Percentiles rank a stretch among this genome's conserved stretches.
Conservation (phyloP, 2,113 vertebrate species). For the Tetrao urogallus region DNA sequence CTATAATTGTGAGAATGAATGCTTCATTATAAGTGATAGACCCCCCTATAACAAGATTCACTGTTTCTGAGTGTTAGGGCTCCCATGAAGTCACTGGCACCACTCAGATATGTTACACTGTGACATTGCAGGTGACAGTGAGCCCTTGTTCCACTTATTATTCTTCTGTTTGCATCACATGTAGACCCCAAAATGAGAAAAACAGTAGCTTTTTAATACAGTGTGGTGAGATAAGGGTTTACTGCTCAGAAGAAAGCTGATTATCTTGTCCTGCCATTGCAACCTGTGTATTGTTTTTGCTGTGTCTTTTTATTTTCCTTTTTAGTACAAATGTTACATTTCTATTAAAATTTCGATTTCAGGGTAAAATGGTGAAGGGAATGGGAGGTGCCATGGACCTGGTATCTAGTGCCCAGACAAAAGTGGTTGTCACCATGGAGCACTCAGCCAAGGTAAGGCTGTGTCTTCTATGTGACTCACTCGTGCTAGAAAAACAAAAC, state of each 20-base stretch:
- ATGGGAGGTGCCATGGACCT: slow-evolving; percentile 99
- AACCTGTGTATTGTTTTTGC: not conserved
- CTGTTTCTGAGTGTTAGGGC: not conserved
- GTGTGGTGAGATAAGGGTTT: not conserved
- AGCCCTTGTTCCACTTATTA: not conserved
- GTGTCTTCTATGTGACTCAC: not conserved
- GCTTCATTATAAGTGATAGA: not conserved
- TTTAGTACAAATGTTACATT: not conserved
- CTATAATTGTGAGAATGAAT: not conserved
- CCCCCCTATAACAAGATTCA: not conserved
- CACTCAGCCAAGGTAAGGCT: slow-evolving; percentile 92
- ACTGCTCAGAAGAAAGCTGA: not conserved
- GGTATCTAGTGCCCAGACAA: slow-evolving; percentile 93
- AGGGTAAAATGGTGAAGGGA: slow-evolving; percentile 99
- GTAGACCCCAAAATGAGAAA: not conserved
- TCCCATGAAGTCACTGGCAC: not conserved
- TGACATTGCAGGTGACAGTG: not conserved
- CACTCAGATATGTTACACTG: not conserved
- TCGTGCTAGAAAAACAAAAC: not conserved
- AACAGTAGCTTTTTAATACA: not conserved
- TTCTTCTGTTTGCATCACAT: not conserved
- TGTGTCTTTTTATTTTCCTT: not conserved
- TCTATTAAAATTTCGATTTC: slow-evolving; percentile 33
- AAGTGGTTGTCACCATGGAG: slow-evolving; percentile 98
- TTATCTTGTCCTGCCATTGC: not conserved